Base-by-base conservation (phyloP, 2,113 vertebrate species). In the Patagioenas fasciata region DNA sequence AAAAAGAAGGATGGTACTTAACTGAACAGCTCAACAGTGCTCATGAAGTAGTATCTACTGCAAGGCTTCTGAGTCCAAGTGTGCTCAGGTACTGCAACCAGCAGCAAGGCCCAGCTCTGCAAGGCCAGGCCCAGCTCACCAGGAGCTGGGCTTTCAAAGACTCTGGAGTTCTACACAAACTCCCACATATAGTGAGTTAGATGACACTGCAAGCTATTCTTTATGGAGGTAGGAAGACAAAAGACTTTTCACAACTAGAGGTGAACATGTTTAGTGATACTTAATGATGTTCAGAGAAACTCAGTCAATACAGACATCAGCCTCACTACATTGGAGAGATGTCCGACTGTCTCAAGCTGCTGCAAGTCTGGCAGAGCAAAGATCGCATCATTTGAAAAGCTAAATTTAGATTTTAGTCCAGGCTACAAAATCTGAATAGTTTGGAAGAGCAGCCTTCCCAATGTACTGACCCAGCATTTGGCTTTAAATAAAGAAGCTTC, bases 131-230 rank as follows among this genome's bases (percentile, higher is more conserved):
- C n/a, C 54, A 40, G 23, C 29, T 84, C 62, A 42, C 1, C 7
- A 60, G 50, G 32, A 74, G 60, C 3, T 51, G 42, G 28, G 29
- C 56, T 71, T 50, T 31, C 28, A 18, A 9, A 44, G 4, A 15
- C 6, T 4, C 32, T 44, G 51, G 31, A 20, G 14, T 20, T 31
- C 26, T 38, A 65, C 38, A 6, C 6, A 47, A 5, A 32, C 13
- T 42, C 32, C 18, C 36, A 16, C 4, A 1, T 1, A 58, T 0
- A 38, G 32, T 0, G 0, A 23, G 31, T 19, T 9, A 42, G 5
- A 24, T 44, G 62, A 50, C 34, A 40, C 21, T 11, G 6, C 36
- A 29, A 72, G 24, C 6, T 31, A 23, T 12, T 48, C 54, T 66
- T 64, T 25, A 15, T 0, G 4, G 4, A 9, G 3, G 32, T 6